Evolutionary conservation across 2,888 invertebrate genomes (phyloP).

Genomic region (Hoplodrina ambigua): DNA sequence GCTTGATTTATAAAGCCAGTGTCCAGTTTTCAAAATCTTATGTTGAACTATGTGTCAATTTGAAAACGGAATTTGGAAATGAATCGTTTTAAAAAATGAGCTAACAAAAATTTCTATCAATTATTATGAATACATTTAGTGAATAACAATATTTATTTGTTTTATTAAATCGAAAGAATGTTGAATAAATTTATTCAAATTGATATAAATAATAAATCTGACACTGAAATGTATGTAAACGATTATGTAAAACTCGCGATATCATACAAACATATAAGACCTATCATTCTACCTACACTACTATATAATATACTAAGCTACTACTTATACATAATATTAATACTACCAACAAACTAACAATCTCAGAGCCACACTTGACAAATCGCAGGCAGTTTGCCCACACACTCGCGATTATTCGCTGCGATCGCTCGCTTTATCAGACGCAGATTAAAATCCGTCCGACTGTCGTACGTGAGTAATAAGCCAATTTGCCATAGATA

Average conservation of each 20-base stretch:
- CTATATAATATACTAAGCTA: neutral
- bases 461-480: slow-evolving; percentile 63
- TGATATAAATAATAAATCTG: too few species aligned
- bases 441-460: slow-evolving; percentile 73
- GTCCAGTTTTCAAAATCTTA: slow-evolving; percentile 5
- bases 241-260: too few species aligned
- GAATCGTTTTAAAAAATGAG: neutral
- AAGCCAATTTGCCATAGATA: slow-evolving; percentile 65
- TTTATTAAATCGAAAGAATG: neutral
- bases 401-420: slow-evolving; percentile 71
- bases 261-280: too few species aligned
- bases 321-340: slow-evolving; percentile 46
- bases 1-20: slow-evolving; percentile 17
- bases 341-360: slow-evolving; percentile 36
- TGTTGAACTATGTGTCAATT: neutral
- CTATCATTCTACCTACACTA: too few species aligned
- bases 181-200: neutral
- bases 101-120: neutral
- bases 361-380: slow-evolving; percentile 58
- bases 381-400: slow-evolving; percentile 63
- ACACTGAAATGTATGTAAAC: too few species aligned
- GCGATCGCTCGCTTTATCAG: slow-evolving; percentile 74
- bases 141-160: neutral
- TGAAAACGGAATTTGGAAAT: neutral
- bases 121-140: neutral